These are phyloP conservation scores for Gymnocypris eckloni DNA, from an alignment of 2,797 vertebrate genomes.

Conservation along the genomic window DNA sequence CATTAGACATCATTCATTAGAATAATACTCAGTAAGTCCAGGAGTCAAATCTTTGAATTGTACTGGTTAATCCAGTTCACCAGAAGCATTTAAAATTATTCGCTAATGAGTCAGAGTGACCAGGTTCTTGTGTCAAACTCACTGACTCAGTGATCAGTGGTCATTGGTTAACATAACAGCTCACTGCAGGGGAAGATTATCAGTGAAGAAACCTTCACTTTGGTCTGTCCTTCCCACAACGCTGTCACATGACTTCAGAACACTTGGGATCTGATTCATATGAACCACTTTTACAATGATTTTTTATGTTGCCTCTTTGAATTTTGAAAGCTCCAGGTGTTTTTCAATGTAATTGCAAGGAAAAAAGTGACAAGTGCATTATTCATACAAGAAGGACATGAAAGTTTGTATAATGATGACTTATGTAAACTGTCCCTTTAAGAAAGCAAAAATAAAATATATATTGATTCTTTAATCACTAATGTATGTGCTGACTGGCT, in stretches of 20 bases:
- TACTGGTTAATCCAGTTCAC: not conserved
- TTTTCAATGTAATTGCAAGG: not conserved
- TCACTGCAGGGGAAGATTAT: not conserved
- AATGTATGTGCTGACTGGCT: not conserved
- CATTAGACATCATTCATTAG: no score
- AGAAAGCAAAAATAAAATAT: not conserved
- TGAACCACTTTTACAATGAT: not conserved
- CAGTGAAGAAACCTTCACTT: not conserved
- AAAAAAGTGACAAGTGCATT: not conserved
- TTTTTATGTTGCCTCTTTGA: not conserved
- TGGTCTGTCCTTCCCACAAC: not conserved
- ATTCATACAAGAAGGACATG: not conserved
- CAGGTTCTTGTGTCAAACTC: not conserved
- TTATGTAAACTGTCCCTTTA: not conserved
- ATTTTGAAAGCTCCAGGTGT: not conserved
- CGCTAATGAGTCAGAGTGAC: not conserved
- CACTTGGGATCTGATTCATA: not conserved
- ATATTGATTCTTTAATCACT: not conserved
- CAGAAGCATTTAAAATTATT: not conserved
- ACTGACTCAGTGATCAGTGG: not conserved
- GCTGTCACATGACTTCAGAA: not conserved
- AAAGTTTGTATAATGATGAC: not conserved
- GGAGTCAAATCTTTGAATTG: not conserved
- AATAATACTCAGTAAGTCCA: not conserved
- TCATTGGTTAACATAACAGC: not conserved